Base-by-base conservation (phyloP, 2,797 vertebrate species). In the Tolypeutes matacus region DNA sequence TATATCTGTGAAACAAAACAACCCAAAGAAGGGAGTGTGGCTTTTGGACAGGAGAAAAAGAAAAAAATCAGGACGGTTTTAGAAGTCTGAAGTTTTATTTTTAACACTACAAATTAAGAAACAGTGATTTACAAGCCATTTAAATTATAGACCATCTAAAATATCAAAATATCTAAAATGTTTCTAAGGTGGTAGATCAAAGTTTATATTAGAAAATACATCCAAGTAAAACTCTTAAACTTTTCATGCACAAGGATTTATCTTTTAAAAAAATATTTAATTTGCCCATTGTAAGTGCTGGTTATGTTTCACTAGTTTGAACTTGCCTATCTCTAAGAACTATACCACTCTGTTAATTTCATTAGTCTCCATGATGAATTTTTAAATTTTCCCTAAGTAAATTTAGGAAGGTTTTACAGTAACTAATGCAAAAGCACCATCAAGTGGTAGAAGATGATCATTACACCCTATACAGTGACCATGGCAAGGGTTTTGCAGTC, bases 401-500 rank as follows among this genome's bases (percentile, higher is more conserved):
- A 86, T 73, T 94, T 77, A 75, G 46, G 94, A 89, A 87, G 60
- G 14, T 67, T 81, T 95, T 89, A 18, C 12, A 90, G 17, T 80
- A 94, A 82, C 42, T 60, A 97, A 87, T 85, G 25, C 83, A 96
- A 96, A 95, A 21, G 86, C 96, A 95, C 97, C 97, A 95, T 29
- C 97, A 56, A 97, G 97, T 97, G 97, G 97, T 67, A 84, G 86
- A 87, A 89, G 70, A 23, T 70, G 72, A 34, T 76, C 95, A 96
- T 27, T 93, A 86, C 97, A 97, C 84, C 53, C 78, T 86, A 72
- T 7, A 65, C 6, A 69, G 42, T 7, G 42, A 91, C 53, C 27
- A 36, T 0, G 64, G 72, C 25, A 80, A 86, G 86, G n/a, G 17
- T 27, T 62, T 51, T 67, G 27, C 62, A 90, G 78, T 10, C 15